Conservation (phyloP, 1,140 invertebrate species). For the Lucilia cuprina region DNA sequence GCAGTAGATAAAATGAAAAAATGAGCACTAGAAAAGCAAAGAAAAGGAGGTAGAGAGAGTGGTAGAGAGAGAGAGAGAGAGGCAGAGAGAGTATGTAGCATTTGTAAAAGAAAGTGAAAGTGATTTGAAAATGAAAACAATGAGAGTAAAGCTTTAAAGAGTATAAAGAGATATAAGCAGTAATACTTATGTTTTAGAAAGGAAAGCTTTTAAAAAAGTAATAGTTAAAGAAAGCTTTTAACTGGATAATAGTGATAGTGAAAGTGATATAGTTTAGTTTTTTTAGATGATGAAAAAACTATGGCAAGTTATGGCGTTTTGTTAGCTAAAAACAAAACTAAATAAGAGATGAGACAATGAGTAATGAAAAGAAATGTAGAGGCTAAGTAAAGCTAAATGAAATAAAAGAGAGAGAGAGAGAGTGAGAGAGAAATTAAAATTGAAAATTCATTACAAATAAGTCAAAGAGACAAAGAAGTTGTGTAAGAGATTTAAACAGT, state of each 20-base stretch:
- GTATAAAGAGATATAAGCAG: too few species aligned
- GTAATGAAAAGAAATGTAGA: not conserved
- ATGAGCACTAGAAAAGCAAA: too few species aligned
- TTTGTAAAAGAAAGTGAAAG: not conserved
- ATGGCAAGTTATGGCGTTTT: conserved; percentile 62
- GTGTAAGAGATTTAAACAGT: not conserved
- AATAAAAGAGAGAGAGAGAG: not conserved
- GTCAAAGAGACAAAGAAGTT: not conserved
- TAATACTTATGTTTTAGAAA: not conserved
- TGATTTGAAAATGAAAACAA: not conserved
- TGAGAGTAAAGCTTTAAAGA: too few species aligned
- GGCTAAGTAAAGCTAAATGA: too few species aligned
- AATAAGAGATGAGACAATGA: not conserved
- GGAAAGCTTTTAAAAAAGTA: conserved; percentile 32
- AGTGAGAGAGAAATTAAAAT: not conserved
- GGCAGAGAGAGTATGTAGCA: not conserved
- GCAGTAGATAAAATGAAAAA: not conserved
- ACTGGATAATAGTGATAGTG: conserved; percentile 40
- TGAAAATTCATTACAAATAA: not conserved
- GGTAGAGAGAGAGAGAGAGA: not conserved
- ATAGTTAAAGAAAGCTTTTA: conserved; percentile 36
- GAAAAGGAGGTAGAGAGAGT: too few species aligned
- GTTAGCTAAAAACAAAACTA: conserved; percentile 40
- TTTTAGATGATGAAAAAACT: conserved; percentile 42
- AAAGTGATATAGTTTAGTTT: not conserved